Evolutionary conservation across 2,888 invertebrate genomes (phyloP).

Genomic region (Hermodice carunculata): DNA sequence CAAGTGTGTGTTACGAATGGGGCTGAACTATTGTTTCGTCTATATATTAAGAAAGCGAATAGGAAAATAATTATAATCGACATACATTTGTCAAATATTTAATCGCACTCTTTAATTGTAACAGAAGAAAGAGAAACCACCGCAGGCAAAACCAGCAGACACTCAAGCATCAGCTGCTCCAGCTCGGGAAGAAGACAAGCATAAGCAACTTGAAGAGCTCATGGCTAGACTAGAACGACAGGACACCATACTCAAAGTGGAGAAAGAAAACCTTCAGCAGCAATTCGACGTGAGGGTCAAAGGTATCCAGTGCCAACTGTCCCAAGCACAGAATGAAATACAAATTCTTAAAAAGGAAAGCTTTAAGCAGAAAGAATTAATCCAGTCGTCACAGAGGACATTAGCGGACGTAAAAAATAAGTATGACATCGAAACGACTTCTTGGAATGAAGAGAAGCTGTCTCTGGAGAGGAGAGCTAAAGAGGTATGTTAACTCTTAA

Average conservation of each 20-base stretch:
- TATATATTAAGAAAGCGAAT: too few species aligned
- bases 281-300: conserved; percentile 25
- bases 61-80: too few species aligned
- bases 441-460: conserved; percentile 58
- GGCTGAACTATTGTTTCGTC: too few species aligned
- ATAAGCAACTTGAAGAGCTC: conserved; percentile 10
- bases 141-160: neutral
- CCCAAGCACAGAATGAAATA: conserved; percentile 15
- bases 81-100: too few species aligned
- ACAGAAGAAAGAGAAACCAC: neutral
- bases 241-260: conserved; percentile 29
- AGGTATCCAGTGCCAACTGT: conserved; percentile 12
- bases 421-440: conserved; percentile 39
- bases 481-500: conserved; percentile 45
- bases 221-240: conserved; percentile 24
- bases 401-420: conserved; percentile 37
- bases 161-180: neutral
- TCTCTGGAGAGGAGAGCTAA: conserved; percentile 49
- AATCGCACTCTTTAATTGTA: neutral
- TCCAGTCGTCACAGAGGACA: conserved; percentile 32
- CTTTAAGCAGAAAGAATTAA: conserved; percentile 29
- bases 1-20: too few species aligned
- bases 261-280: conserved; percentile 31
- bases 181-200: neutral
- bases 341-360: conserved; percentile 28